Percentiles rank a stretch among this genome's conserved stretches.
These are phyloP conservation scores for Coelogynopora nodosa DNA, from an alignment of 2,888 invertebrate species.

Conservation along the genomic window DNA sequence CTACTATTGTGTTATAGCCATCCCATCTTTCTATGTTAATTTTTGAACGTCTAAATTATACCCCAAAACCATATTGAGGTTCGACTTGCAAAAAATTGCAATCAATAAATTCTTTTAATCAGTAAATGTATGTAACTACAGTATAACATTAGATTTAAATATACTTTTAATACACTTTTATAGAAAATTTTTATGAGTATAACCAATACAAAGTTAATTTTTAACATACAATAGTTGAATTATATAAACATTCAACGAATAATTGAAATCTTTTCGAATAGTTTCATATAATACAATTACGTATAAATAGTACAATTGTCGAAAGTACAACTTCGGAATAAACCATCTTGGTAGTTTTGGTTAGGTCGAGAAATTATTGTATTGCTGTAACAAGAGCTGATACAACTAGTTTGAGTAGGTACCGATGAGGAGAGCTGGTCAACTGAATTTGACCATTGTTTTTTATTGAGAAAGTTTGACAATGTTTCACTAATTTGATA, in stretches of 20 bases:
- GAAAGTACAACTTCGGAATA: slow-evolving; percentile 25
- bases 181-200: too few relatives aligned
- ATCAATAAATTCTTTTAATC: slow-evolving; percentile 22
- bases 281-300: slow-evolving; percentile 12
- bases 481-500: slow-evolving; percentile 28
- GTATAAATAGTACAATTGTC: not conserved
- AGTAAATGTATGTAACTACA: slow-evolving; percentile 13
- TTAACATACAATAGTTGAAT: slow-evolving; percentile 12
- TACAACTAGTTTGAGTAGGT: not conserved
- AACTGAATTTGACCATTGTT: not conserved
- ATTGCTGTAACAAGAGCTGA: slow-evolving; percentile 8
- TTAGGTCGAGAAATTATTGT: slow-evolving; percentile 1
- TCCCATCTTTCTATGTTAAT: slow-evolving; percentile 16
- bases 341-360: not conserved
- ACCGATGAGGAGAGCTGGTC: not conserved
- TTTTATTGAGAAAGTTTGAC: not conserved
- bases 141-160: too few relatives aligned
- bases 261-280: not conserved
- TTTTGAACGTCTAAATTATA: slow-evolving; percentile 23
- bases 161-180: too few relatives aligned
- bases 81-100: slow-evolving; percentile 12
- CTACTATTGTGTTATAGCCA: slow-evolving; percentile 25
- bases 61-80: not conserved
- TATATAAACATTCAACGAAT: slow-evolving; percentile 12
- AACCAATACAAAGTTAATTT: slow-evolving; percentile 21